These are phyloP conservation scores for Acanthornis magna DNA, from an alignment of 2,797 vertebrate species.

Conservation along the genomic window DNA sequence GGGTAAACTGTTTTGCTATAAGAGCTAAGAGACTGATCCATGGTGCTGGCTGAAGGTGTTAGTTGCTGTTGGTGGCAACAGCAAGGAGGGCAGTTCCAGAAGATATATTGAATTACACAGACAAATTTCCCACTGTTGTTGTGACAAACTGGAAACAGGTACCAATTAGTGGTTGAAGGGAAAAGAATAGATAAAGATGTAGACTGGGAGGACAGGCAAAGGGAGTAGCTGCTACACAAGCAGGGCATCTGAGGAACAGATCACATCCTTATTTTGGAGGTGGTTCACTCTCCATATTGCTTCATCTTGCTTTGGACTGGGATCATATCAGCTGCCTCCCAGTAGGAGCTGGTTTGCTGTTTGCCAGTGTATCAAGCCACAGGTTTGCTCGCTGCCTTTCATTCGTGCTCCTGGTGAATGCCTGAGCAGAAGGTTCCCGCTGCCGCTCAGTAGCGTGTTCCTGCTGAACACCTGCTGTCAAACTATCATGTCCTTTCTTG, in stretches of 20 bases:
- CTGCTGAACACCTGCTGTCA: conserved; percentile 71
- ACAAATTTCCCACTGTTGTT: background rate
- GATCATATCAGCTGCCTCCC: background rate
- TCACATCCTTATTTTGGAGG: background rate
- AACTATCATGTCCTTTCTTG: conserved; percentile 72
- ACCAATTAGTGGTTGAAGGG: background rate
- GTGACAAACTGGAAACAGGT: background rate
- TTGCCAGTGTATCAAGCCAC: background rate
- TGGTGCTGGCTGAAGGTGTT: background rate
- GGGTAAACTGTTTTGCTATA: background rate
- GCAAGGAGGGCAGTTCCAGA: background rate
- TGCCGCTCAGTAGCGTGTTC: conserved; percentile 34
- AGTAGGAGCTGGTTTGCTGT: background rate
- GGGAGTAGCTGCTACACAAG: background rate
- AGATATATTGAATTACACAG: background rate
- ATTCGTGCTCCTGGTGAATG: conserved; percentile 6
- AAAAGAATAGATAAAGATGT: background rate
- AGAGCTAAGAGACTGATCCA: background rate
- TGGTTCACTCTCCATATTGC: background rate
- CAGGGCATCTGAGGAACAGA: background rate
- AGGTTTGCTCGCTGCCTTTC: conserved; percentile 15
- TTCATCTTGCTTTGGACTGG: background rate
- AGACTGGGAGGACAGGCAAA: background rate
- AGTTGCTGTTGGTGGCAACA: background rate
- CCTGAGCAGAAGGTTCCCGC: conserved; percentile 5